phyloP scores from a whole-genome alignment of 2,797 vertebrate genomes.

The Acanthopagrus latus region DNA sequence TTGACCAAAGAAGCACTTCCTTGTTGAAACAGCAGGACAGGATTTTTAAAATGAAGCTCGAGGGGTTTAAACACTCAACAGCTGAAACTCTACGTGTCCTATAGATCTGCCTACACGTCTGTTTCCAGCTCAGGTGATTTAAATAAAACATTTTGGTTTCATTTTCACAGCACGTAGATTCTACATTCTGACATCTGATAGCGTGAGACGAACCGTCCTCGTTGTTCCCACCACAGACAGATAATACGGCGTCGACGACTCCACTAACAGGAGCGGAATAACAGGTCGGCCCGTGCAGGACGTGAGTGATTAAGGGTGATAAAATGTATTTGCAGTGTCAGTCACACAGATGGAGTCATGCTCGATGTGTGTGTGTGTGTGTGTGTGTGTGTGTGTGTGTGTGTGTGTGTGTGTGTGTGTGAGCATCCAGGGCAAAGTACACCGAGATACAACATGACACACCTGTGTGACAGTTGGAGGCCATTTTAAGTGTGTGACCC shows the following conservation, averaged over 20 bases:
- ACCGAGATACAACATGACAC: neutral
- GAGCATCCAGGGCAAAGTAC: neutral
- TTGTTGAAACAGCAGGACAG: neutral
- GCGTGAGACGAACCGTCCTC: constrained; percentile 7
- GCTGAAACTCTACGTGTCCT: neutral
- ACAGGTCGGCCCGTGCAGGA: constrained; percentile 40
- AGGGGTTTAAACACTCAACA: neutral
- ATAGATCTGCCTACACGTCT: no score
- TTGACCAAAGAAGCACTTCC: neutral
- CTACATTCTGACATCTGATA: neutral
- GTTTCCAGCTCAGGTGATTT: neutral
- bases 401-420: constrained; percentile 1
- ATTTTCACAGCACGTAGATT: neutral
- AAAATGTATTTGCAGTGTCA: constrained; percentile 45
- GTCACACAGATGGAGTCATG: constrained; percentile 54
- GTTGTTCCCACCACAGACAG: constrained; percentile 20
- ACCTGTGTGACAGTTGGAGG: constrained; percentile 3
- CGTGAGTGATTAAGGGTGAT: constrained; percentile 55
- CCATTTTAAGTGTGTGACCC: neutral
- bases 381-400: constrained; percentile 3
- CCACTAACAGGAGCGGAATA: constrained; percentile 28
- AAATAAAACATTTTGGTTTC: neutral
- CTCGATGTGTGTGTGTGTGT: no score
- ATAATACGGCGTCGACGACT: constrained; percentile 15
- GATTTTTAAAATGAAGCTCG: neutral